Evolutionary conservation across 2,113 vertebrate genomes (phyloP), one percentile per base, ranked within the genome.

Genomic region (Xenopus tropicalis): DNA sequence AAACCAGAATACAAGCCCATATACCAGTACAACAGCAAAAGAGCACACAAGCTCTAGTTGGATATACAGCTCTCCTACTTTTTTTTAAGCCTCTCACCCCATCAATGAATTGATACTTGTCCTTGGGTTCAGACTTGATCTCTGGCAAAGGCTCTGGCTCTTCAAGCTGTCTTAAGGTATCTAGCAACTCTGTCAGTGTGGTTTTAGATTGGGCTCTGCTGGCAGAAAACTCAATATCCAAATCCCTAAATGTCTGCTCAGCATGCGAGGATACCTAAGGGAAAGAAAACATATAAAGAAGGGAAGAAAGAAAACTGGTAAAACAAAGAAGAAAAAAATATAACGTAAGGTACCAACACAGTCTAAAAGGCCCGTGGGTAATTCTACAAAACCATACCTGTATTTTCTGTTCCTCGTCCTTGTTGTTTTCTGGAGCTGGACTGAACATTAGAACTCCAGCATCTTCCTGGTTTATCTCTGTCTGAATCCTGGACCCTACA

Each of bases 111-210:
- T 93, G 82, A 0, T 90, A 90, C 81, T 88, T 94, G 72, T 96
- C 94, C 72, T 93, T 93, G 72, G 9, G 85, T 71, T 85, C 85
- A 79, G 75, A 24, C 71, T 86, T 88, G 0, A 90, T 86, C 0
- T 81, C 81, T 0, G 88, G 77, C 77, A 93, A 87, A 1, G 87
- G 87, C 84, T 94, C 89, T 0, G 97, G 94, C 70, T 93, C 92
- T 81, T 98, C 96, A 22, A 98, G 70, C 59, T 96, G 88, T 85
- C 85, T 91, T 23, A 99, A 83, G 0, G 93, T 95, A 87, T 97
- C 95, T 80, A 99, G 88, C 77, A 99, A 89, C 66, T 98, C 94
- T 0, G 82, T 91, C 19, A 98, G 88, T 0, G 93, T 93, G 17
- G 85, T 94, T 78, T 90, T 94, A 69, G 95, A 90, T 3, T 86